Base-by-base conservation (phyloP, 2,113 vertebrate genomes). In the Dicaeum eximium region DNA sequence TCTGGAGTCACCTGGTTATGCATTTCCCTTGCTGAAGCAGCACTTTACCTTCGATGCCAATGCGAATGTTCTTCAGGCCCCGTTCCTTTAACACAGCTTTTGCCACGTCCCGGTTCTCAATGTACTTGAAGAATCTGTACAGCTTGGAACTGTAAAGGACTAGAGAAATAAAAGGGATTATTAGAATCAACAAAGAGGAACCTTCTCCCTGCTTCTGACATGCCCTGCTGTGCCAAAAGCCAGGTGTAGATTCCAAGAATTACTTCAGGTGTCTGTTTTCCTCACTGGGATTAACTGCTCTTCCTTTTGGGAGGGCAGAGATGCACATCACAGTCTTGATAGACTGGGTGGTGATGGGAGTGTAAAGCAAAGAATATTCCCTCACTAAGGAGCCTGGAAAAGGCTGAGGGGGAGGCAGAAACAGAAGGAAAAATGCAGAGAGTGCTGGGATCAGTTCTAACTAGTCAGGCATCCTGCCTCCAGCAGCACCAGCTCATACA, bases 121-220 rank as follows among this genome's bases (percentile, higher is more conserved):
- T 98, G 67, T 98, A 98, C 90, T 98, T 98, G 97, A 98, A 98
- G 94, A 98, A 98, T 93, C 98, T 98, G 96, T 98, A 98, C 58
- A 98, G 98, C 95, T 98, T 98, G 93, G 98, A 98, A 90, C 98
- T 98, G 84, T 98, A 98, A 87, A 98, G 97, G 95, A 98, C 98
- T 98, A 61, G 60, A 89, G 67, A 94, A 66, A 92, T 3, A 47
- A 57, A 86, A 92, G 27, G 2, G 9, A 23, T 19, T 24, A 78
- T 96, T 73, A 94, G 67, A 69, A 90, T 57, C 42, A 38, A n/a
- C 23, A 15, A 37, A 48, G 35, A 65, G 13, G n/a, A 53, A 87
- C 21, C 7, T 72, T 42, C 50, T 61, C 37, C 45, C 31, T 7
- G 4, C 14, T 86, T 85, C 3, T 77, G 69, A 71, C 22, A 33